phyloP scores from a whole-genome alignment of 2,113 vertebrate genomes.

The Maccullochella peelii region DNA sequence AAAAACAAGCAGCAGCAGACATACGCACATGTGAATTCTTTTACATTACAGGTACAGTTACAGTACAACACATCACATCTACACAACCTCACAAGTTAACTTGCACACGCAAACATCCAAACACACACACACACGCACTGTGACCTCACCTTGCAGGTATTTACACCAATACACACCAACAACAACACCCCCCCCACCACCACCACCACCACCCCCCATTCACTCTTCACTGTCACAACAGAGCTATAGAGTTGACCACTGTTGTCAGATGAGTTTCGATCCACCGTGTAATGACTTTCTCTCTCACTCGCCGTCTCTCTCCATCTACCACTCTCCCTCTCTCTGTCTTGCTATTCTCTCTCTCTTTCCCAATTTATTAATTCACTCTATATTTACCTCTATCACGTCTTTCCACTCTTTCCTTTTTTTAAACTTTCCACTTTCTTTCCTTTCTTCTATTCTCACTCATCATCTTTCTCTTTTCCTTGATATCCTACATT shows the following conservation, averaged over 20 bases:
- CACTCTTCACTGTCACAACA: conserved; percentile 49
- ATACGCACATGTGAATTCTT: not conserved
- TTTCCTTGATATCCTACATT: not conserved
- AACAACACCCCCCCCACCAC: too few species aligned
- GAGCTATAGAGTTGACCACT: conserved; percentile 49
- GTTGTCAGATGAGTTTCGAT: conserved; percentile 72
- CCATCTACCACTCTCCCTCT: conserved; percentile 11
- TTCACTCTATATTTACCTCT: conserved; percentile 26
- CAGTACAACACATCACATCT: not conserved
- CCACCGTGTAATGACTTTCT: conserved; percentile 67
- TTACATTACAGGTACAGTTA: not conserved
- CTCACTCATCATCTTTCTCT: conserved; percentile 22
- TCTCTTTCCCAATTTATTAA: conserved; percentile 25
- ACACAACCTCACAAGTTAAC: not conserved
- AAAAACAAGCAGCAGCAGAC: not conserved
- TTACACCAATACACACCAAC: not conserved
- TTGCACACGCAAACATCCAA: not conserved
- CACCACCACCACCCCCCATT: too few species aligned
- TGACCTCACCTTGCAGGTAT: not conserved
- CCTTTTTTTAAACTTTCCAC: not conserved
- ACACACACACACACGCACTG: not conserved
- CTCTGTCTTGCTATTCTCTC: not conserved
- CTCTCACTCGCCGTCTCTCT: conserved; percentile 16
- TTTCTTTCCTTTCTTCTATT: not conserved
- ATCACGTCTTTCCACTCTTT: not conserved